Base-by-base conservation (phyloP, 37 sponge, comb jelly and placozoan species). In the Axinella damicornis region DNA sequence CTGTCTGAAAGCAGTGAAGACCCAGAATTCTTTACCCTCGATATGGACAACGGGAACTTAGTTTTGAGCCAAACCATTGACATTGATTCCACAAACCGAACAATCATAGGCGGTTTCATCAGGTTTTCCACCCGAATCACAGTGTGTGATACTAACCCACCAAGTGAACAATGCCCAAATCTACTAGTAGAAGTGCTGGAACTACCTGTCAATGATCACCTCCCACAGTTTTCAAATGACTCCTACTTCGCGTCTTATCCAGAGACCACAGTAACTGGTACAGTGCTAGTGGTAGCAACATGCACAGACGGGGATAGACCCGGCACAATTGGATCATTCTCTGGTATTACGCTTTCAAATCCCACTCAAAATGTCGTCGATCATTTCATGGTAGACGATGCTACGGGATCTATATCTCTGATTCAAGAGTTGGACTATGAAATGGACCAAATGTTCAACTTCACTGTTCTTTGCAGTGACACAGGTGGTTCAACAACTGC, bases 391-490 rank as follows among this genome's bases (percentile, higher is more conserved):
- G 61, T 83, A n/a, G 74, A 62, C 31, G 4, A 31, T 57, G 53
- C 2, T 21, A 83, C 65, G 22, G 86, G 91, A 34, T 41, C 25
- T n/a, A 22, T 91, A 25, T 2, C n/a, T 2, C 53, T 83, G 11
- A 21, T 33, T 11, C 28, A 17, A 36, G 22, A 46, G 30, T 39
- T 92, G 41, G 93, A 91, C 55, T 92, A 84, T 40, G 88, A 83
- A 74, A 58, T 63, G 24, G 32, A 24, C 16, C 30, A 20, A 28
- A 32, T 30, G 22, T 73, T 74, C 55, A 63, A 53, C 16, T 85
- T 93, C 69, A 36, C 30, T 56, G 37, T 88, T 9, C 20, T 14
- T 27, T 93, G 94, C 72, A 36, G 32, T 77, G 94, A 93, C 68
- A 58, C 21, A 65, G 67, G 46, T 39, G 85, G 73, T 39, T 19